phyloP scores from a whole-genome alignment of 2,113 vertebrate species.

The Mastomys coucha region DNA sequence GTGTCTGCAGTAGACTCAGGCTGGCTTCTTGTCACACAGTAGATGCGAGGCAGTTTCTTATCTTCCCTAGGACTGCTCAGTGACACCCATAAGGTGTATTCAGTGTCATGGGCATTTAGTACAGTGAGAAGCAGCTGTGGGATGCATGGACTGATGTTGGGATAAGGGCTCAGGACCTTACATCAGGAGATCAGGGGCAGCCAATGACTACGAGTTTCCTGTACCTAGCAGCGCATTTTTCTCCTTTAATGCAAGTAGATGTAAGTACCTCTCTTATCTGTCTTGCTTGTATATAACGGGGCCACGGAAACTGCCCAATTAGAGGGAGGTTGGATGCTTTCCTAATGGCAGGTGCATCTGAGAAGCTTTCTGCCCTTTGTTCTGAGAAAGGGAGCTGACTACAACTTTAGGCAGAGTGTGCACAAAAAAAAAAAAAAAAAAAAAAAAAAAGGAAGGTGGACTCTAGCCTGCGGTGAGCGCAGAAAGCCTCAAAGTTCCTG shows the following conservation, averaged over 20 bases:
- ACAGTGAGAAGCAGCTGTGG: not conserved
- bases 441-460: not conserved
- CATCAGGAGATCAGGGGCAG: constrained; percentile 48
- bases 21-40: not conserved
- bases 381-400: not conserved
- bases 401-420: not conserved
- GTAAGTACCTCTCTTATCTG: not conserved
- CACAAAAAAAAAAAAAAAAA: not conserved
- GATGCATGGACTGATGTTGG: too few relatives aligned
- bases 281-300: constrained; percentile 7
- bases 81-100: not conserved
- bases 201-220: constrained; percentile 36
- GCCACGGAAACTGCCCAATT: constrained; percentile 3
- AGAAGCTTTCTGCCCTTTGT: constrained; percentile 16
- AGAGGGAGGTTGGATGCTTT: not conserved
- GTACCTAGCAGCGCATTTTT: constrained; percentile 30
- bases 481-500: not conserved
- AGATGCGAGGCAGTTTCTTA: not conserved
- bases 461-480: not conserved
- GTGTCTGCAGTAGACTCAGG: not conserved
- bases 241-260: constrained; percentile 20
- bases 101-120: not conserved
- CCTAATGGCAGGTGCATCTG: not conserved
- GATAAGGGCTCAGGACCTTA: not conserved
- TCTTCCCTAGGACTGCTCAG: not conserved